Evolutionary conservation across 2,888 invertebrate genomes (phyloP), one percentile per base, ranked within the genome.

Genomic region (Phyllotreta striolata): DNA sequence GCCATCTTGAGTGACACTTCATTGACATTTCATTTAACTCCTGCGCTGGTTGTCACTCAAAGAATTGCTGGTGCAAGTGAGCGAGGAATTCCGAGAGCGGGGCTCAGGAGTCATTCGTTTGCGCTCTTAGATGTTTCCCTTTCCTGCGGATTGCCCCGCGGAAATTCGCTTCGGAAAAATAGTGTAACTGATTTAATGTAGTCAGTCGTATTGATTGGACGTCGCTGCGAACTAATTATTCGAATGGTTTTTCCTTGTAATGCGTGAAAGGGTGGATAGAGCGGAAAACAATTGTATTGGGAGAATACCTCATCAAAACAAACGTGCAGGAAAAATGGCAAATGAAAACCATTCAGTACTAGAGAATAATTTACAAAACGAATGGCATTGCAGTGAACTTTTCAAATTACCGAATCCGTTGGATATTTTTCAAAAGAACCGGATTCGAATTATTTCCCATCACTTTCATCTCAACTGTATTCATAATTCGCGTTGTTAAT

Each of bases 1-100:
- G 76, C 78, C 78, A 78, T 79, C 79, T 78, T 81, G 81, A 82
- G 77, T 82, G 82, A 82, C 82, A 77, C 82, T 82, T 82, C 82
- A 82, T 82, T 82, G 82, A 82, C 82, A 77, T 82, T 82, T 82
- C 82, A 82, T 82, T 82, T 82, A 81, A 81, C 79, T 80, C 78
- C 78, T 78, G 77, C 77, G 74, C 76, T 72, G 75, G 74, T 77
- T 80, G 81, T 81, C 82, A 79, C 77, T 82, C 82, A 81, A 73
- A 74, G 66, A 72, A 71, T 70, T 75, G 72, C 67, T 78, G 77
- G 77, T 74, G 80, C 79, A 78, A 78, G 75, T 76, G 75, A 76
- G 72, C 66, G 55, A 63, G 44, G 63, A 54, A 57, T 44, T 40
- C 58, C 62, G 51, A 38, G 51, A 38, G 12, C 52, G 51, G 13